Evolutionary conservation across 2,888 invertebrate species (phyloP).

Genomic region (Lasioglossum zephyrum): DNA sequence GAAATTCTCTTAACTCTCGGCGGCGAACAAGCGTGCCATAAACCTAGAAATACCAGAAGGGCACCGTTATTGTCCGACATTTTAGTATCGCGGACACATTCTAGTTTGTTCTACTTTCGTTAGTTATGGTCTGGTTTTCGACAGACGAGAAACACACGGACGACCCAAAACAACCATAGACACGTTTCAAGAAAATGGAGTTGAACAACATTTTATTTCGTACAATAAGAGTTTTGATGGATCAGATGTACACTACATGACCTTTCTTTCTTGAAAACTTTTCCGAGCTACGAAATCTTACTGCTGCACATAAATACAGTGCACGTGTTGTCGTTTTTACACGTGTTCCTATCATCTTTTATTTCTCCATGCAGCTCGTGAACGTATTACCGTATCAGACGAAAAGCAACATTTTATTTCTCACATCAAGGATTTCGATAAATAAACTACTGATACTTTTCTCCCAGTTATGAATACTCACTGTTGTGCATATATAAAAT

Average conservation of each 20-base stretch:
- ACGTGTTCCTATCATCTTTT: neutral
- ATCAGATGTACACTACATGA: neutral
- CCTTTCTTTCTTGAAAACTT: neutral
- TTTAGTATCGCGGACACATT: neutral
- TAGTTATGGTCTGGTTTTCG: neutral
- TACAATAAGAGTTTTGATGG: neutral
- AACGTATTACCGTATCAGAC: too few species aligned
- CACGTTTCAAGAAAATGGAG: neutral
- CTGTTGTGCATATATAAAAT: neutral
- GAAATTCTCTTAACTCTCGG: neutral
- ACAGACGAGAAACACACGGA: neutral
- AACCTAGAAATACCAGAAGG: conserved; percentile 1
- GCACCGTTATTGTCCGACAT: neutral
- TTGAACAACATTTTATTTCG: conserved; percentile 2
- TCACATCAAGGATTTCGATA: neutral
- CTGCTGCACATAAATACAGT: neutral
- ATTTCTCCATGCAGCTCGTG: neutral
- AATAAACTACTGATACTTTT: neutral
- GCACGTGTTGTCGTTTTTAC: neutral
- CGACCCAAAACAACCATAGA: neutral
- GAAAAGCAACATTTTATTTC: neutral
- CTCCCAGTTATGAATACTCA: neutral
- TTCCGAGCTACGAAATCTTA: neutral
- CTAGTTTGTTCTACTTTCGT: neutral
- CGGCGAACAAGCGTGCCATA: conserved; percentile 4